Evolutionary conservation across 2,888 invertebrate genomes (phyloP).

Genomic region (Drosophila planitibia): DNA sequence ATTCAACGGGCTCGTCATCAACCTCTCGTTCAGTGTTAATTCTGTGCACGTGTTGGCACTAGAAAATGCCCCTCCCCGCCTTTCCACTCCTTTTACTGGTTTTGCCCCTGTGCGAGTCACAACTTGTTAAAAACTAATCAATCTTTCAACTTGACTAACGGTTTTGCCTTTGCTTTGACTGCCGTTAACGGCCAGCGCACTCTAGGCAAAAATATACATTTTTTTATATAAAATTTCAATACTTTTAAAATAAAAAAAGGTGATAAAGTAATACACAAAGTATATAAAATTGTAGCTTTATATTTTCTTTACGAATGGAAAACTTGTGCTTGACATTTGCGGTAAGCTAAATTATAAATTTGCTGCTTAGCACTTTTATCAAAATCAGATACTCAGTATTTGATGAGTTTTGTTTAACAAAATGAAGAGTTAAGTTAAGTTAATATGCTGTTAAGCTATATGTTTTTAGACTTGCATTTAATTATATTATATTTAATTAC

Average conservation of each 20-base stretch:
- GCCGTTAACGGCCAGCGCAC: slow-evolving; percentile 57
- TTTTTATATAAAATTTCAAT: neutral
- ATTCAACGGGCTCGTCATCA: slow-evolving; percentile 51
- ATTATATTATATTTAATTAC: neutral
- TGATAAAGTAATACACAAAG: neutral
- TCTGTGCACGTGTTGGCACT: slow-evolving; percentile 69
- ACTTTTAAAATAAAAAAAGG: neutral
- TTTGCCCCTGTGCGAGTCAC: slow-evolving; percentile 56
- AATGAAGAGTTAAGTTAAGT: neutral
- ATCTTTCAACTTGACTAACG: slow-evolving; percentile 81
- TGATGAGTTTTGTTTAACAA: neutral
- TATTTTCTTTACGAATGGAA: neutral
- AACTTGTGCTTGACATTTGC: neutral
- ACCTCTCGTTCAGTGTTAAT: slow-evolving; percentile 57
- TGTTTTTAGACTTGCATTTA: neutral
- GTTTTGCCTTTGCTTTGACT: slow-evolving; percentile 67
- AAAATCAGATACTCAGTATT: neutral
- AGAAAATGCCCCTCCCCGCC: neutral
- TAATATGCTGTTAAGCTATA: neutral
- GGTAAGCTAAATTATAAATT: neutral
- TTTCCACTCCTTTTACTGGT: slow-evolving; percentile 5
- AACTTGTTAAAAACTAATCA: slow-evolving; percentile 82
- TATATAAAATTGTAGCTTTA: neutral
- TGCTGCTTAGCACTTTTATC: neutral
- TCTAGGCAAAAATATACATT: neutral